Percentiles rank a stretch among this genome's conserved stretches.
phyloP scores from a whole-genome alignment of 2,888 invertebrate genomes.

The Cremastobaeus sp. region DNA sequence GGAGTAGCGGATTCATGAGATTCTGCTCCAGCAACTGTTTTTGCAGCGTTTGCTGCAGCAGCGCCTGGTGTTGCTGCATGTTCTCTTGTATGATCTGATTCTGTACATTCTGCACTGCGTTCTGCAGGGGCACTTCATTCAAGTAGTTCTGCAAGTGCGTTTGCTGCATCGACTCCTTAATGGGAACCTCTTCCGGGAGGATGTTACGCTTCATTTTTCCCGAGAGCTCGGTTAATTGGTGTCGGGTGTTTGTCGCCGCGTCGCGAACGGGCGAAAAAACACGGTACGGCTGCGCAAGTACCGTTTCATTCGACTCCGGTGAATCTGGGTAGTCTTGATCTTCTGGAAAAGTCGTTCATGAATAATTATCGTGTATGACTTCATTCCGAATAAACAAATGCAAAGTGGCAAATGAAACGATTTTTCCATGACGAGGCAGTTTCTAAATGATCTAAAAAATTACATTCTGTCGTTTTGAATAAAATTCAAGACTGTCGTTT shows the following conservation, averaged over 20 bases:
- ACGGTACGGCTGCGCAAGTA: conserved; percentile 72
- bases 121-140: conserved; percentile 73
- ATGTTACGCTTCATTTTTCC: conserved; percentile 68
- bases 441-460: too few relatives aligned
- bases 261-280: conserved; percentile 75
- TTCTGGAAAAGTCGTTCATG: conserved; percentile 53
- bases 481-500: too few relatives aligned
- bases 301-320: conserved; percentile 76
- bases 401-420: too few relatives aligned
- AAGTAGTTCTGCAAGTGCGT: conserved; percentile 68
- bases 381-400: too few relatives aligned
- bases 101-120: conserved; percentile 76
- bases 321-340: conserved; percentile 76
- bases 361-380: background rate
- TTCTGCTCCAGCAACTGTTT: conserved; percentile 67
- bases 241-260: conserved; percentile 73
- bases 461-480: too few relatives aligned
- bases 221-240: conserved; percentile 63
- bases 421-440: too few relatives aligned
- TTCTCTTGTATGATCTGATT: conserved; percentile 77
- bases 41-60: conserved; percentile 69
- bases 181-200: conserved; percentile 66
- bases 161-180: conserved; percentile 65
- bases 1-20: conserved; percentile 61
- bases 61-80: conserved; percentile 74